Percentiles rank a stretch among this genome's conserved stretches.
These are phyloP conservation scores for Turritopsis dohrnii DNA, from an alignment of 30 jellyfish, hydroid and myxozoan species.

Conservation along the genomic window DNA sequence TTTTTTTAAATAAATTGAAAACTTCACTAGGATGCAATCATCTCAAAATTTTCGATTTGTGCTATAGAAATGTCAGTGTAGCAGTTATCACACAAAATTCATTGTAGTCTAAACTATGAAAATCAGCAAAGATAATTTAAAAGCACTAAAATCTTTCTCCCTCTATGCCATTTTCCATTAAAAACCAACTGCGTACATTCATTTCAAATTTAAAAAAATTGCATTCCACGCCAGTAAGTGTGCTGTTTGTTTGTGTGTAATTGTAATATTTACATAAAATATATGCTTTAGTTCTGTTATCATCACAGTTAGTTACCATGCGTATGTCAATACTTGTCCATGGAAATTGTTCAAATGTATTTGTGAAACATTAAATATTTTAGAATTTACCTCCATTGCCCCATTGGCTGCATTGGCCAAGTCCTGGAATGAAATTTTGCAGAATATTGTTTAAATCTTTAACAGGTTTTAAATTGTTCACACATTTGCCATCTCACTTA, in stretches of 20 bases:
- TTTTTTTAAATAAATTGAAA: too few species aligned
- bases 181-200: too few species aligned
- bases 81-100: too few species aligned
- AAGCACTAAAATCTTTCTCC: too few species aligned
- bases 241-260: not conserved
- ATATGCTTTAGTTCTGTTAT: not conserved
- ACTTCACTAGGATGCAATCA: too few species aligned
- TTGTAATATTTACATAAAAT: not conserved
- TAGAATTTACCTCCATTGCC: conserved; percentile 1
- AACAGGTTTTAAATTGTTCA: not conserved
- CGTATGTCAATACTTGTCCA: not conserved
- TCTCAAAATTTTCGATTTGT: too few species aligned
- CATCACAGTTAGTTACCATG: not conserved
- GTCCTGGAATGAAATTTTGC: not conserved
- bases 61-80: too few species aligned
- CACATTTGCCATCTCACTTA: too few species aligned
- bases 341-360: not conserved
- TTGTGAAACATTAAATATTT: not conserved
- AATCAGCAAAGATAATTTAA: too few species aligned
- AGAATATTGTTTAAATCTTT: not conserved
- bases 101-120: too few species aligned
- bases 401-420: conserved; percentile 22
- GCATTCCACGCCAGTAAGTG: not conserved
- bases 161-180: too few species aligned
- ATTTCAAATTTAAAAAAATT: not conserved